Conservation (phyloP, 2,797 vertebrate genomes). For the Lepilemur ruficaudatus region DNA sequence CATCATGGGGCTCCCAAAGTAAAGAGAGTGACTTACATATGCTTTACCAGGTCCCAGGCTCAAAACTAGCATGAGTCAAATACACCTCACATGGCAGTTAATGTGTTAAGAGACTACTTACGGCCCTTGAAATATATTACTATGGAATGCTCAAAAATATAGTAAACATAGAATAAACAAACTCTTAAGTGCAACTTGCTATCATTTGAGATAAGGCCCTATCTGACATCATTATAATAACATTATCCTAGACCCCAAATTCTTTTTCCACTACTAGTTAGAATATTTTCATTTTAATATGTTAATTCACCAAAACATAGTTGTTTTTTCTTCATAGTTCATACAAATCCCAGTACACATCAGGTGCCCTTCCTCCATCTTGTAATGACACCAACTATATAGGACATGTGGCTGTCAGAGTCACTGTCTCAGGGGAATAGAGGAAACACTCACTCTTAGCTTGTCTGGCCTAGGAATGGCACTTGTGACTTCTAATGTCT, state of each 20-base stretch:
- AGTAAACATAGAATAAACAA: not conserved
- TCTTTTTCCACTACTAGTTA: not conserved
- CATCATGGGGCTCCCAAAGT: no score
- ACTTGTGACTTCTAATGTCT: not conserved
- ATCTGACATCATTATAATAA: not conserved
- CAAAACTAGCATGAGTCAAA: no score
- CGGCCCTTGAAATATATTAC: not conserved
- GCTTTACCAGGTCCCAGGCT: no score
- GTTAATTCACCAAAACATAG: not conserved
- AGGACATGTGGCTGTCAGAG: not conserved
- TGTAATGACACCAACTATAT: not conserved
- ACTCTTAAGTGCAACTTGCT: not conserved
- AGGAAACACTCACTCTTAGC: not conserved
- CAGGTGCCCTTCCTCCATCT: no score
- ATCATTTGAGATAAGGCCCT: not conserved
- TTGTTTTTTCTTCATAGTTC: not conserved
- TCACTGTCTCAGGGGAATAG: not conserved
- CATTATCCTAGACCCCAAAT: not conserved
- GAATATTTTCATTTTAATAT: not conserved
- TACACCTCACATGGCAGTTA: no score
- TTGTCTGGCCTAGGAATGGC: not conserved
- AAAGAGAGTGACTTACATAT: no score
- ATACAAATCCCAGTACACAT: not conserved
- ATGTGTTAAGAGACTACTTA: not conserved
- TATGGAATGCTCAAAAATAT: not conserved